Evolutionary conservation across 2,113 vertebrate genomes (phyloP), one percentile per base, ranked within the genome.

Genomic region (Pterocles gutturalis): DNA sequence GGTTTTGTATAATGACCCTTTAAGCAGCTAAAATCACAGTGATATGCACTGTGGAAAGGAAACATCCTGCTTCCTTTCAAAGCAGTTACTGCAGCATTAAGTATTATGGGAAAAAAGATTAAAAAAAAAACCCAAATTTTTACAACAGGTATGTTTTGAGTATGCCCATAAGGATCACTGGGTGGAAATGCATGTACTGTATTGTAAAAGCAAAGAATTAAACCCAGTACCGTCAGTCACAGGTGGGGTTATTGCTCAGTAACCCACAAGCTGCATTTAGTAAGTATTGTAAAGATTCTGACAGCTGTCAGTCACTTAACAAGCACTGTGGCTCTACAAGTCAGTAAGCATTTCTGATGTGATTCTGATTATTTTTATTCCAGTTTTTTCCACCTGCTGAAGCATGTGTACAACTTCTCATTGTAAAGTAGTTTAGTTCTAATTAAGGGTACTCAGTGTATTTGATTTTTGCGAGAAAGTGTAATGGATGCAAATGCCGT

Each of bases 151-250:
- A 4, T 36, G 24, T 66, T 78, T 83, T 58, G 57, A 93, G 78
- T 69, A 49, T 43, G 48, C 77, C 69, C 73, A 1, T 43, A 49
- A 62, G 55, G 80, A 91, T 97, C 89, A 34, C 97, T 97, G 98
- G 61, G 90, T 98, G 98, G 98, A 98, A 98, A 98, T 98, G 98
- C 99, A 99, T 98, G 98, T 97, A 94, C 97, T 97, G 97, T 98
- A 94, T 96, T 97, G 82, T 83, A 93, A 91, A 89, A 84, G 81
- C 90, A 58, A 96, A 80, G 81, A 94, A 34, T 79, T 55, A 66
- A 87, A 15, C 13, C 71, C 91, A 62, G 31, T 45, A 5, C 25
- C 41, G 60, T 17, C 49, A 46, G n/a, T 43, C 20, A 2, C 6
- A n/a, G 79, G 41, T 34, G 70, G 69, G 67, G 25, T 92, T 88